These are phyloP conservation scores for Toxotes lorentzi DNA, from an alignment of 2,797 vertebrate genomes.

Conservation along the genomic window DNA sequence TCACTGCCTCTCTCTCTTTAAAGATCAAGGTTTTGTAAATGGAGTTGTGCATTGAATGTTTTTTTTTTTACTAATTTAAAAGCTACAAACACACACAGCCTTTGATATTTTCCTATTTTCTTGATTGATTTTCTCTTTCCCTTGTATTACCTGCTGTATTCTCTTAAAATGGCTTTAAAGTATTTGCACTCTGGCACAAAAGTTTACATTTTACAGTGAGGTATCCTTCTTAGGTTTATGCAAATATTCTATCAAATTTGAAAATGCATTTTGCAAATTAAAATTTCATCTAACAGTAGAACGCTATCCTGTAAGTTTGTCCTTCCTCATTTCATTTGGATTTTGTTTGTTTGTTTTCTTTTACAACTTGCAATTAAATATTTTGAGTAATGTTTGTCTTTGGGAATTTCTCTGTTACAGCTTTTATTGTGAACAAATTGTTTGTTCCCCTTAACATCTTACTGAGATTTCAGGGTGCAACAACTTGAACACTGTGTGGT, in stretches of 20 bases:
- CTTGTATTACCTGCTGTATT: slow-evolving; percentile 7
- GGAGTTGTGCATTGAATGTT: slow-evolving; percentile 26
- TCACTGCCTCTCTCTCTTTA: slow-evolving; percentile 34
- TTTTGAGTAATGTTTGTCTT: slow-evolving; percentile 35
- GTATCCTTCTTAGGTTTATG: slow-evolving; percentile 33
- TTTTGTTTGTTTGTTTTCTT: background rate
- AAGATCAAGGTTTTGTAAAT: slow-evolving; percentile 35
- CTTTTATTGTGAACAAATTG: slow-evolving; percentile 36
- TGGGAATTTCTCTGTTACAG: slow-evolving; percentile 15
- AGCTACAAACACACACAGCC: slow-evolving; percentile 5
- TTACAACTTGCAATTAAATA: slow-evolving; percentile 43
- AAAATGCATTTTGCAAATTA: slow-evolving; percentile 20
- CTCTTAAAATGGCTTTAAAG: slow-evolving; percentile 50
- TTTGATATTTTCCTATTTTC: slow-evolving; percentile 17
- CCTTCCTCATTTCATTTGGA: slow-evolving; percentile 17
- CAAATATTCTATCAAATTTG: slow-evolving; percentile 16
- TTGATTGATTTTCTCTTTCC: background rate
- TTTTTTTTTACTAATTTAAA: slow-evolving; percentile 21
- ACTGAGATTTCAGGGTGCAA: slow-evolving; percentile 47
- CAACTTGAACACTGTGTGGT: slow-evolving; percentile 46
- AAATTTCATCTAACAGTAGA: background rate
- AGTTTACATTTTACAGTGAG: slow-evolving; percentile 61
- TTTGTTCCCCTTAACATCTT: slow-evolving; percentile 30
- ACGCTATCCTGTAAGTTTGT: background rate
- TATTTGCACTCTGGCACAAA: slow-evolving; percentile 62